A percentile compares a stretch with the other conserved stretches of the same genome.
phyloP scores from a whole-genome alignment of 2,113 vertebrate species.

The Fulmarus glacialis region DNA sequence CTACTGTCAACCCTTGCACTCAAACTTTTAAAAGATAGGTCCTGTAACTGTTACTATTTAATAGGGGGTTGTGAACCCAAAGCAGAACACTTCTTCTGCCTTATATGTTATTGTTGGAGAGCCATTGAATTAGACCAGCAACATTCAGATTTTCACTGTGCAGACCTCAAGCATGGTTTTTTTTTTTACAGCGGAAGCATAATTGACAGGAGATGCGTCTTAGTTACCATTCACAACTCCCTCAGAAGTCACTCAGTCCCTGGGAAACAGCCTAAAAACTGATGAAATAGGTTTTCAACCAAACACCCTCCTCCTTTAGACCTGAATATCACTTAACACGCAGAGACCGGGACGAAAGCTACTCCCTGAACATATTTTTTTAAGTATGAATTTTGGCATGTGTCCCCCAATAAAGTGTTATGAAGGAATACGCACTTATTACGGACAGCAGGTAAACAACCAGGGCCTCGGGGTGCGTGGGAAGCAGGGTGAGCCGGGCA shows the following conservation, averaged over 20 bases:
- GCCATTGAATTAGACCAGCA: neutral
- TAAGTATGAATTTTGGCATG: rapidly evolving
- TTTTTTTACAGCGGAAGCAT: neutral
- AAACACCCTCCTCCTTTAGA: neutral
- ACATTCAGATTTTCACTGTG: neutral
- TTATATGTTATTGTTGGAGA: neutral
- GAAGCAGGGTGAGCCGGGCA: neutral
- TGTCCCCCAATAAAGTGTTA: rapidly evolving
- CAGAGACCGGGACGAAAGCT: neutral
- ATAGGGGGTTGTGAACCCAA: neutral
- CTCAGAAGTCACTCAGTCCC: neutral
- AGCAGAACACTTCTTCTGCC: neutral
- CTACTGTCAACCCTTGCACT: neutral
- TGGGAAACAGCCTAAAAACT: neutral
- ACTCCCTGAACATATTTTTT: neutral
- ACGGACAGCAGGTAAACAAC: neutral
- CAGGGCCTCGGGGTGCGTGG: neutral
- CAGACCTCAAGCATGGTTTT: neutral
- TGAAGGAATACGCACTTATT: rapidly evolving
- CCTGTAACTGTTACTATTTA: neutral
- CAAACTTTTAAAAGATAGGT: neutral
- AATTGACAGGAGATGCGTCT: rapidly evolving
- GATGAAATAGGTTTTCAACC: neutral
- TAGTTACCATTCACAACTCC: neutral
- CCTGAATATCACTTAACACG: rapidly evolving